Evolutionary conservation across 2,888 invertebrate genomes (phyloP), one percentile per base, ranked within the genome.

Genomic region (Ophion ellenae): DNA sequence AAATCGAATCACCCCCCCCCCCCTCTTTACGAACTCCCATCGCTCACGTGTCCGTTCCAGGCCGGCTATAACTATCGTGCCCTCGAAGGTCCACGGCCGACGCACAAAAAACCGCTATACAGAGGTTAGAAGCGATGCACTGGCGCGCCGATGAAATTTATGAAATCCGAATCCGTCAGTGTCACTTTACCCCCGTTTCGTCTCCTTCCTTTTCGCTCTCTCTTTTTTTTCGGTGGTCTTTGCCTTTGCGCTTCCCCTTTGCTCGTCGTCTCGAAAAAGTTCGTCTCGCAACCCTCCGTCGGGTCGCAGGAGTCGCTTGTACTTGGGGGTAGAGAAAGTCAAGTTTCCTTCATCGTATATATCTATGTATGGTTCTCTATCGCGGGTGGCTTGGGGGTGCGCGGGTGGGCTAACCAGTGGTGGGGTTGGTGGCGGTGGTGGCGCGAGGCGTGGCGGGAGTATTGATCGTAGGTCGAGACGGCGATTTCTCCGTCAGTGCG

Each of bases 381-480:
- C 59, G 32, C 20, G 36, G 61, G 2, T 76, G 66, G 73, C 63
- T 64, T 32, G 69, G 74, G 20, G 66, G 6, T 28, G 28, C 17
- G 32, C 1, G 32, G 28, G 17, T 17, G 66, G 24, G 20, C 59
- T 24, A 63, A 45, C 61, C 17, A 36, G 61, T 24, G 74, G 61
- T 70, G 78, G 77, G 80, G 81, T 85, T 69, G 77, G 69, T 45
- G 69, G 75, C 61, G 64, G 74, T 70, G 85, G 82, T 53, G 76
- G 82, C 53, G 78, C 85, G 85, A 85, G 85, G 85, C 85, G 85
- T 85, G 85, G 85, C 85, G 85, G 85, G 85, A 85, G 85, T 85
- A 85, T 85, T 85, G 85, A 85, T 85, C 85, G 85, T 85, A 85
- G 85, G 53, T 24, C 85, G 85, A 85, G 85, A 82, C 85, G 85